A percentile compares a stretch with the other conserved stretches of the same genome.
Evolutionary conservation across 2,797 vertebrate genomes (phyloP).

Genomic region (Ceryle rudis): DNA sequence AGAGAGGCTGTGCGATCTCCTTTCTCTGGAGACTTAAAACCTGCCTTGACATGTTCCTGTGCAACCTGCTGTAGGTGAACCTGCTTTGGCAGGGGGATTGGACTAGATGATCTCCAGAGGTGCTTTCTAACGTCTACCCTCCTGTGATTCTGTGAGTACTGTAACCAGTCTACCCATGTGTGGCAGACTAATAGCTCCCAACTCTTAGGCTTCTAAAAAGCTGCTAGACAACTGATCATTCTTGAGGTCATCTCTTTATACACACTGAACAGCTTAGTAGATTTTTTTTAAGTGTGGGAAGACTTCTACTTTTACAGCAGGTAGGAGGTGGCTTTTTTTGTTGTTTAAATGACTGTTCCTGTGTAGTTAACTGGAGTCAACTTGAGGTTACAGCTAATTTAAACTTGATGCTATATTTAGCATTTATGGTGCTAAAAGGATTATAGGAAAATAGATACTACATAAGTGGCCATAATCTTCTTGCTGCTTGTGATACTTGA

Average conservation of each 20-base stretch:
- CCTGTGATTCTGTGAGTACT: background rate
- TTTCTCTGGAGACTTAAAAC: too few relatives aligned
- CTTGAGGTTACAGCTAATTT: slow-evolving; percentile 48
- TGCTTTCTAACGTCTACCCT: background rate
- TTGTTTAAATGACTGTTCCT: background rate
- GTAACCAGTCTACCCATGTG: background rate
- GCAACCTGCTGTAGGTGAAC: too few relatives aligned
- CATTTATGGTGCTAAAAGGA: slow-evolving; percentile 65
- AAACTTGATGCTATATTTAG: slow-evolving; percentile 36
- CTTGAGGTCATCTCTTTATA: background rate
- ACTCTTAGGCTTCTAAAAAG: background rate
- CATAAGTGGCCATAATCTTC: slow-evolving; percentile 66
- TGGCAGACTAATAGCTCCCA: background rate
- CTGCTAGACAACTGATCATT: background rate
- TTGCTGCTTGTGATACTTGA: slow-evolving; percentile 60
- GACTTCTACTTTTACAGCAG: background rate
- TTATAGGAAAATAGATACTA: slow-evolving; percentile 68
- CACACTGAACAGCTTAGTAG: background rate
- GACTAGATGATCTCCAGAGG: background rate
- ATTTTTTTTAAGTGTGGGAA: background rate
- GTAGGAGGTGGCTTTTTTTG: background rate
- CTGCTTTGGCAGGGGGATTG: too few relatives aligned
- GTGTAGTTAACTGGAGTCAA: background rate
- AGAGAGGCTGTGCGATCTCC: too few relatives aligned
- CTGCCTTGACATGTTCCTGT: too few relatives aligned